These are phyloP conservation scores for Oligia latruncula DNA, from an alignment of 2,888 invertebrate genomes.

Conservation along the genomic window DNA sequence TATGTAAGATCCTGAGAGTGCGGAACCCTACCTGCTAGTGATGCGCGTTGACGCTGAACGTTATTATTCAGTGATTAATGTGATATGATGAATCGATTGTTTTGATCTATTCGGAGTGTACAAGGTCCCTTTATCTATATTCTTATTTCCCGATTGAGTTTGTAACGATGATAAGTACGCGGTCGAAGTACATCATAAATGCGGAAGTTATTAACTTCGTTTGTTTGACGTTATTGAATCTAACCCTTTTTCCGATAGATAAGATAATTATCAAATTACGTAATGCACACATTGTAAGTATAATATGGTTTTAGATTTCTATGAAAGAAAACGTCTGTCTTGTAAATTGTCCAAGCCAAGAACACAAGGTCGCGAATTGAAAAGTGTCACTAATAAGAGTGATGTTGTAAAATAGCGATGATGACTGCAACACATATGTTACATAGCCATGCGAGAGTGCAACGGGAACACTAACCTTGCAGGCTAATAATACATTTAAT, in stretches of 20 bases:
- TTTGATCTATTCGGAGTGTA: conserved; percentile 58
- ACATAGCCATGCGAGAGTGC: conserved; percentile 74
- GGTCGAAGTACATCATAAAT: conserved; percentile 13
- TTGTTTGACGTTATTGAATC: conserved; percentile 10
- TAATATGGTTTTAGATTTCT: conserved; percentile 54
- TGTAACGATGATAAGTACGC: conserved; percentile 9
- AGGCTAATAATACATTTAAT: conserved; percentile 86
- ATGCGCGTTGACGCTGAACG: conserved; percentile 36
- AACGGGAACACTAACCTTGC: conserved; percentile 86
- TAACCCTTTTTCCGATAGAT: not conserved
- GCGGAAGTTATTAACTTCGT: conserved; percentile 25
- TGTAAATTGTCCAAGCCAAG: conserved; percentile 44
- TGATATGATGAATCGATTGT: conserved; percentile 57
- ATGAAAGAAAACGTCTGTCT: conserved; percentile 32
- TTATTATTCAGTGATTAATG: conserved; percentile 57
- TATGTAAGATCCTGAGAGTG: not conserved
- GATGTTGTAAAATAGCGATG: conserved; percentile 58
- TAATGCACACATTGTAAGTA: conserved; percentile 7
- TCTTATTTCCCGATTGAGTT: conserved; percentile 49
- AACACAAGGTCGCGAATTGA: conserved; percentile 58
- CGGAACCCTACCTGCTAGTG: conserved; percentile 43
- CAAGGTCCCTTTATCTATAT: conserved; percentile 58
- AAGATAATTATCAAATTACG: conserved; percentile 16
- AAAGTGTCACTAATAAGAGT: conserved; percentile 54
- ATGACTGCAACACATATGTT: conserved; percentile 53